Evolutionary conservation across 2,113 vertebrate genomes (phyloP).

Genomic region (Ochotona curzoniae): DNA sequence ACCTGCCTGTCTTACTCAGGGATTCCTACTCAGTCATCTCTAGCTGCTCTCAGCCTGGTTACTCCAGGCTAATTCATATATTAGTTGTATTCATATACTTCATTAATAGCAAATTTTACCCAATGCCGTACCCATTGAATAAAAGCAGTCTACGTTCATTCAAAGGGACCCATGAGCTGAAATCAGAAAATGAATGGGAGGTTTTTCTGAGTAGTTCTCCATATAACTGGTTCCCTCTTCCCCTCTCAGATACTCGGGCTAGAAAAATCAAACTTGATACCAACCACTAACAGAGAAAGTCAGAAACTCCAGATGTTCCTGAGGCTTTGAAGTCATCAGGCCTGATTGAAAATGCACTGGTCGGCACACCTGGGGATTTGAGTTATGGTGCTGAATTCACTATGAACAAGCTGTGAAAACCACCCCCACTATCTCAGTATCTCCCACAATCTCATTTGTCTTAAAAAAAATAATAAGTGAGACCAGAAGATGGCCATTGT

Average conservation of each 20-base stretch:
- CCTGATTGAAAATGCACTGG: neutral
- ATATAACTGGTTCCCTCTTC: neutral
- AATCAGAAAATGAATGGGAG: neutral
- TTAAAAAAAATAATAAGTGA: neutral
- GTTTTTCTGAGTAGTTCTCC: neutral
- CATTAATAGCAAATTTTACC: slow-evolving; percentile 1
- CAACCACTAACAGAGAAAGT: neutral
- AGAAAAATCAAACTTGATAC: neutral
- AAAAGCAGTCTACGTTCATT: neutral
- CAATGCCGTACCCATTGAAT: neutral
- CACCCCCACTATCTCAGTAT: neutral
- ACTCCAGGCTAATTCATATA: neutral
- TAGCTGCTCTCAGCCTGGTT: neutral
- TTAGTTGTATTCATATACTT: neutral
- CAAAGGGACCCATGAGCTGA: slow-evolving; percentile 7
- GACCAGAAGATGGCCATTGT: neutral
- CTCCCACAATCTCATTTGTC: neutral
- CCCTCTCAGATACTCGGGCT: neutral
- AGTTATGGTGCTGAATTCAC: slow-evolving; percentile 1
- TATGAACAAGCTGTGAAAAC: neutral
- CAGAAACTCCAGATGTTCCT: neutral
- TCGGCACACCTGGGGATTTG: neutral
- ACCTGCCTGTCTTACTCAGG: neutral
- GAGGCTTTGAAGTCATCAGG: neutral
- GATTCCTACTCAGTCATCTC: neutral